Base-by-base conservation (phyloP, 1,140 invertebrate species). In the Coelopa frigida region DNA sequence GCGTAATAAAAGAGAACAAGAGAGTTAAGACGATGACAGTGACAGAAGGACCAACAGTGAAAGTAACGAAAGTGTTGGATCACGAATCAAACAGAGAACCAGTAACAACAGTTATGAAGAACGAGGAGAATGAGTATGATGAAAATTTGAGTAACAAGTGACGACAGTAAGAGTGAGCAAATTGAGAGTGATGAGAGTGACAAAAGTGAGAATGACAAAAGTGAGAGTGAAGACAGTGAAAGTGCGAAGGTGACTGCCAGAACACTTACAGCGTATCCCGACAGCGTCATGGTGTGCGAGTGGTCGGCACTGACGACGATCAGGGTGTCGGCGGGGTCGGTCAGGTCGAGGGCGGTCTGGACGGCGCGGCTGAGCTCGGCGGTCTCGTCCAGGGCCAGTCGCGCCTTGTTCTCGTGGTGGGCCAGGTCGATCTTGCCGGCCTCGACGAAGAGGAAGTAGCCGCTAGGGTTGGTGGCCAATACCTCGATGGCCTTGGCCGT, bases 381-480 rank as follows among this genome's bases (percentile, higher is more conserved):
- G 1, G 83, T 83, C 61, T 88, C 85, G 53, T 83, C 79, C 2
- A 84, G 56, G 6, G 85, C 83, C 8, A 80, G 66, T 14, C 75
- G 69, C 0, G 82, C 84, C 38, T 74, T 64, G 27, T 74, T 78
- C 36, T 76, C 73, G 51, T 86, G 84, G 59, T 87, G 84, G 1
- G 79, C 83, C 43, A 80, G 77, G 68, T 87, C 83, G 44, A 88
- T 87, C 53, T 78, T 72, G 5, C 82, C 84, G 41, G 75, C 80
- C 67, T 81, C 80, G 2, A 81, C 75, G 31, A 81, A 77, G 0
- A 82, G 63, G 32, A 81, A 78, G 51, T 70, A 81, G 17, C 87
- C 87, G 6, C 83, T 76, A 14, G 83, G 84, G n/a, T 83, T 78
- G 14, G 67, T 44, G 43, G 81, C 78, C 1, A 91, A 69, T 2